Conservation (phyloP, 2,888 invertebrate species). For the Andrena trimmerana region DNA sequence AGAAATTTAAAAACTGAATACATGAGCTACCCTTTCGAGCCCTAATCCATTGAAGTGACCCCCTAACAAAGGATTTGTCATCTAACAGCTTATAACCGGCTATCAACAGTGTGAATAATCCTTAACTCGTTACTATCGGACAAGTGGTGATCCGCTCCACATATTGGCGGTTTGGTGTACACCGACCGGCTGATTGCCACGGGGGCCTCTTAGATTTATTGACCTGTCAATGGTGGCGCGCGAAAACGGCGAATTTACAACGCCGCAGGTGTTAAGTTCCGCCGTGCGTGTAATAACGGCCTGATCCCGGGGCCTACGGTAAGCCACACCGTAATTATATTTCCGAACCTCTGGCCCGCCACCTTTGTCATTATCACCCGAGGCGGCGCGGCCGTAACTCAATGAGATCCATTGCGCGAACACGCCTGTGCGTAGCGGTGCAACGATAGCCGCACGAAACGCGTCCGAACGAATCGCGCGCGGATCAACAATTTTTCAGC, state of each 20-base stretch:
- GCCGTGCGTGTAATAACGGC: conserved; percentile 77
- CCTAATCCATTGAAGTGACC: conserved; percentile 16
- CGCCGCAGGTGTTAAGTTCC: conserved; percentile 82
- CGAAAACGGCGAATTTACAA: conserved; percentile 80
- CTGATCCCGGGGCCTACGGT: conserved; percentile 74
- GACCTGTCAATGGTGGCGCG: conserved; percentile 80
- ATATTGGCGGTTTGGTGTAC: conserved; percentile 71
- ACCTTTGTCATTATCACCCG: conserved; percentile 77
- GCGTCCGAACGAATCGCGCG: conserved; percentile 23
- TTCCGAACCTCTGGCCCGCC: conserved; percentile 70
- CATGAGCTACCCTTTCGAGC: not conserved
- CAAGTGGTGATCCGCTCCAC: conserved; percentile 72
- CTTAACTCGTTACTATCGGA: conserved; percentile 68
- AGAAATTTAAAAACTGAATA: not conserved
- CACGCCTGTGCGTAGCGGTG: conserved; percentile 22
- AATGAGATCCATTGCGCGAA: conserved; percentile 69
- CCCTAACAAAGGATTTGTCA: not conserved
- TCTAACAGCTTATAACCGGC: conserved; percentile 20
- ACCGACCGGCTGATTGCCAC: conserved; percentile 77
- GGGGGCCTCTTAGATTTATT: conserved; percentile 79
- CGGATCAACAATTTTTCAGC: conserved; percentile 47
- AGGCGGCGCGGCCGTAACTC: conserved; percentile 70
- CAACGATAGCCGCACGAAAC: conserved; percentile 50
- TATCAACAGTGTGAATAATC: conserved; percentile 62
- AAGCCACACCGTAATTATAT: conserved; percentile 79